Evolutionary conservation across 2,888 invertebrate genomes (phyloP).

Genomic region (Steinernema hermaphroditum): DNA sequence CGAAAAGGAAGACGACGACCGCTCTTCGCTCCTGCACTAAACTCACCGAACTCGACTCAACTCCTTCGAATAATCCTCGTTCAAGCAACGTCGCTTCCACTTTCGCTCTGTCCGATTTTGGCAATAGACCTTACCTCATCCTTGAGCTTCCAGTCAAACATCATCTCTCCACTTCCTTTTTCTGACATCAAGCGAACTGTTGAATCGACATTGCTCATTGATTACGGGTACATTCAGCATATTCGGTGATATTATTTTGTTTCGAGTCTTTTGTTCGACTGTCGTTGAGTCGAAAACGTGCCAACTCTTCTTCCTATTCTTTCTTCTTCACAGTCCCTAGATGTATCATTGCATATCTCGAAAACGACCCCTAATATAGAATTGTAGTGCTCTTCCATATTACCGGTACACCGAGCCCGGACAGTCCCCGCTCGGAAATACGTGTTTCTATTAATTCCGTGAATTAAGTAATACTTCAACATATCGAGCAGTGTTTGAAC

Average conservation of each 20-base stretch:
- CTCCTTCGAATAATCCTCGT: slow-evolving; percentile 10
- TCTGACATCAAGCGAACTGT: slow-evolving; percentile 1
- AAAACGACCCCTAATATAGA: slow-evolving; percentile 9
- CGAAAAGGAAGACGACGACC: slow-evolving; percentile 24
- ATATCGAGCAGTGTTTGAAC: background rate
- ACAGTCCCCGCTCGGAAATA: slow-evolving; percentile 17
- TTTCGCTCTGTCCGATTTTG: slow-evolving; percentile 13
- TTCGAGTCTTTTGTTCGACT: slow-evolving; percentile 14
- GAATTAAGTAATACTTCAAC: background rate
- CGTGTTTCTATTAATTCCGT: slow-evolving; percentile 28
- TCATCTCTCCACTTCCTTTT: background rate
- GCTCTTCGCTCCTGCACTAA: slow-evolving; percentile 17
- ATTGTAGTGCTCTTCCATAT: slow-evolving; percentile 29
- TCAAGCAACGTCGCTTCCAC: slow-evolving; percentile 17
- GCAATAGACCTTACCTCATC: background rate
- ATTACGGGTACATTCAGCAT: slow-evolving; percentile 28
- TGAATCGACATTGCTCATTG: slow-evolving; percentile 18
- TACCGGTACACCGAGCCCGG: slow-evolving; percentile 28
- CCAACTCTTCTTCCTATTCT: background rate
- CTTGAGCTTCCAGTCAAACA: background rate
- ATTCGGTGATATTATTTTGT: slow-evolving; percentile 26
- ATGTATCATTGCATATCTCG: slow-evolving; percentile 18
- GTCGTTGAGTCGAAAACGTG: background rate
- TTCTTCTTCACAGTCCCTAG: background rate
- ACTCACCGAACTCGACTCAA: background rate